phyloP scores from a whole-genome alignment of 2,113 vertebrate genomes.

The Plecturocebus donacophilus region DNA sequence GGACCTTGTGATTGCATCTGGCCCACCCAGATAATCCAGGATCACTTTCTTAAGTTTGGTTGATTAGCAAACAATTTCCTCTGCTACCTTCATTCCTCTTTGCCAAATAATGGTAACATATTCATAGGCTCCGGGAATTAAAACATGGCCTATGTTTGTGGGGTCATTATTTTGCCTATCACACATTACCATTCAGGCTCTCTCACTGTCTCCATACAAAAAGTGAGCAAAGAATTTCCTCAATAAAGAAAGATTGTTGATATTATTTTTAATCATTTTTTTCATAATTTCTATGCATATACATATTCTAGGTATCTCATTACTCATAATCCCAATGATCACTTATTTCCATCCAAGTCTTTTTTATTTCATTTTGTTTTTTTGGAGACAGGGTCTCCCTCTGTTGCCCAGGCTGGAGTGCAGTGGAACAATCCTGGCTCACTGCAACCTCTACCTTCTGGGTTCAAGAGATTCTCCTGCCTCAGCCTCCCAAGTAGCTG shows the following conservation, averaged over 20 bases:
- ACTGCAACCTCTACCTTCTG: too few relatives aligned
- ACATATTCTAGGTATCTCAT: not conserved
- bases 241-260: not conserved
- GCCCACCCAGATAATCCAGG: not conserved
- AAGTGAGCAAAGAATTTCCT: not conserved
- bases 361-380: not conserved
- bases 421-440: too few relatives aligned
- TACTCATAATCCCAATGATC: not conserved
- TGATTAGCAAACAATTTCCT: not conserved
- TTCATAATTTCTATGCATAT: not conserved
- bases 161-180: not conserved
- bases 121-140: not conserved
- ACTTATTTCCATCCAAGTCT: not conserved
- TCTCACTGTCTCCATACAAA: not conserved
- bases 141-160: not conserved
- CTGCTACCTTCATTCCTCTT: not conserved
- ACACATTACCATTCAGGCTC: not conserved
- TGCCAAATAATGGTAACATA: not conserved
- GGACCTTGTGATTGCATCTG: not conserved
- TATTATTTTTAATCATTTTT: not conserved
- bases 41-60: not conserved
- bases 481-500: too few relatives aligned
- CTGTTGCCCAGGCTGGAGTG: too few relatives aligned
- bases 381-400: too few relatives aligned
- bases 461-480: too few relatives aligned